Evolutionary conservation across 2,888 invertebrate genomes (phyloP), one percentile per base, ranked within the genome.

Genomic region (Drosophila paramelanica): DNA sequence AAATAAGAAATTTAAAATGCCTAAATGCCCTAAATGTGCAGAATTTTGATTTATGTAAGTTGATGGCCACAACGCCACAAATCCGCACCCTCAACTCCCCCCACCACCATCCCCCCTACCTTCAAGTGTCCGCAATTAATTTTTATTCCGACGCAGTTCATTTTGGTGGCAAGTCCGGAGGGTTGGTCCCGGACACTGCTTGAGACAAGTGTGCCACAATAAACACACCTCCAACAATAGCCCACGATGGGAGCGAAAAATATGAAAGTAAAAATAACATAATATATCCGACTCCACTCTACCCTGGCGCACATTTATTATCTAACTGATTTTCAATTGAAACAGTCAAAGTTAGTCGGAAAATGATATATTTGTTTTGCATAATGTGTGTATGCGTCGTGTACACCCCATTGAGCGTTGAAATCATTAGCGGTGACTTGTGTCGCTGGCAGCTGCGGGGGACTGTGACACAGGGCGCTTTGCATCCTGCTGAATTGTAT

Each of bases 11-110:
- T 42, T 11, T 42, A 58, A 68, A 73, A 75, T 64, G 70, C 71
- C 70, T 57, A 76, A 75, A 76, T 75, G 71, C 56, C 64, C 76
- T 13, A 71, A 79, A 71, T 79, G 80, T 65, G 67, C 76, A 76
- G 76, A 76, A 77, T 79, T 79, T 79, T 77, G 79, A 77, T 77
- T 77, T 77, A 77, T 77, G 61, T 66, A 61, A 59, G 75, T 60
- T 33, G 42, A 53, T 53, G 56, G 38, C 62, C 59, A 23, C 33
- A 36, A n/a, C 45, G 41, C 41, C 51, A 25, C 49, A 55, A 27
- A 27, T 27, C 27, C 43, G 14, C 36, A 50, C 10, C 45, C 14
- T 6, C 39, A 2, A 1, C 45, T 6, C 14, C 20, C 17, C n/a
- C 3, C n/a, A 20, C 55, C 14, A 3, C 20, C 17, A 3, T 8